Base-by-base conservation (phyloP, 2,888 invertebrate species). In the Temnothorax ravouxi region DNA sequence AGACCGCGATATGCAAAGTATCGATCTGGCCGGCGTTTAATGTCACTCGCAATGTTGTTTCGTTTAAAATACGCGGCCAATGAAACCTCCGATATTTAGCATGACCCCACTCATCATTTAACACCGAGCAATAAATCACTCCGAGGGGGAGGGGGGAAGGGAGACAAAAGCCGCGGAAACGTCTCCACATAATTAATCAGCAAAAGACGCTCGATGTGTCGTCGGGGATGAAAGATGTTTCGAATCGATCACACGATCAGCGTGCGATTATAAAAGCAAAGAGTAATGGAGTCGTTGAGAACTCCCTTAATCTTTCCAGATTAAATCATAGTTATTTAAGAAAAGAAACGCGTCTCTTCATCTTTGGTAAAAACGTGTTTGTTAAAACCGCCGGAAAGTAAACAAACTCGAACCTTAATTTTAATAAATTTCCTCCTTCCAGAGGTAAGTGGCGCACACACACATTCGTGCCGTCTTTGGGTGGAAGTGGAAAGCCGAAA, bases 31-130 rank as follows among this genome's bases (percentile, higher is more conserved):
- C 41, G 54, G 64, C 82, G 74, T 87, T 89, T 88, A 90, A 89
- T 90, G 87, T 88, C 89, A 86, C 85, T 89, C 84, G 84, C 86
- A 86, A 88, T 86, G 84, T 89, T 89, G 81, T 87, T 89, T 81
- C 82, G 44, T 84, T 81, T 83, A 88, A 89, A 86, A 84, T 83
- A 86, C 71, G 76, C 79, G 72, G 47, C 67, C 77, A 67, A 52
- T 29, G 66, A 66, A 86, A 84, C 84, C 80, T 84, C 87, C 89
- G 84, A 88, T 88, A 88, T 86, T 85, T 83, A 85, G 83, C 64
- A 4, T 62, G 67, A 56, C 56, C 50, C 41, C 62, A 47, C 50
- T 72, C 59, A 50, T 72, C 79, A 71, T 80, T 80, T 72, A 72
- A 80, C 38, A 72, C 21, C 72, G 47, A 50, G 38, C 47, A 50